phyloP scores from a whole-genome alignment of 2,113 vertebrate species.

The Manacus vitellinus region DNA sequence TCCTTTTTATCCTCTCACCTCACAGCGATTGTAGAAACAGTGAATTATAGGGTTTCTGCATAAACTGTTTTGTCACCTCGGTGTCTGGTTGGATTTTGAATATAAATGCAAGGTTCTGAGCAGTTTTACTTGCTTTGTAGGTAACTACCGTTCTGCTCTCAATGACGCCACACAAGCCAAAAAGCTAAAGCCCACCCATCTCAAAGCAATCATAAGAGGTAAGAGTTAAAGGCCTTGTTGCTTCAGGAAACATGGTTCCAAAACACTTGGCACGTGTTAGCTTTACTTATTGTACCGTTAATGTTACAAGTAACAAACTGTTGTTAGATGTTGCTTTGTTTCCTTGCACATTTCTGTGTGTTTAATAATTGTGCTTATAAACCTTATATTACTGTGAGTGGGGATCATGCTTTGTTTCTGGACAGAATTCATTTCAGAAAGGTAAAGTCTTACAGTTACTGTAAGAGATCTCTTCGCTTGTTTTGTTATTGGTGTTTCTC shows the following conservation, averaged over 20 bases:
- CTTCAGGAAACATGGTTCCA: accelerated
- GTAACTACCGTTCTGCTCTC: conserved; percentile 91
- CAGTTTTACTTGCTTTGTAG: conserved; percentile 53
- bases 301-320: neutral
- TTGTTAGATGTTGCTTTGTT: neutral
- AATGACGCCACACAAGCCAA: conserved; percentile 85
- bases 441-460: neutral
- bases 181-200: conserved; percentile 87
- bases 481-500: neutral
- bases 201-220: conserved; percentile 94
- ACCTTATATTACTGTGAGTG: neutral
- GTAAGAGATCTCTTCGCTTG: neutral
- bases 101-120: neutral
- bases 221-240: neutral
- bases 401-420: neutral
- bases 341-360: accelerated
- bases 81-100: neutral
- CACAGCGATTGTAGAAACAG: accelerated
- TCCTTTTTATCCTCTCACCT: neutral
- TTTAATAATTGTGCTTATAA: neutral
- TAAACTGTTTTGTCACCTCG: neutral
- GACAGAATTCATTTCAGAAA: neutral
- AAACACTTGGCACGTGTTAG: neutral
- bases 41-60: neutral
- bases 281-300: neutral